Conservation (phyloP, 2,797 vertebrate genomes). For the Carcharodon carcharias region DNA sequence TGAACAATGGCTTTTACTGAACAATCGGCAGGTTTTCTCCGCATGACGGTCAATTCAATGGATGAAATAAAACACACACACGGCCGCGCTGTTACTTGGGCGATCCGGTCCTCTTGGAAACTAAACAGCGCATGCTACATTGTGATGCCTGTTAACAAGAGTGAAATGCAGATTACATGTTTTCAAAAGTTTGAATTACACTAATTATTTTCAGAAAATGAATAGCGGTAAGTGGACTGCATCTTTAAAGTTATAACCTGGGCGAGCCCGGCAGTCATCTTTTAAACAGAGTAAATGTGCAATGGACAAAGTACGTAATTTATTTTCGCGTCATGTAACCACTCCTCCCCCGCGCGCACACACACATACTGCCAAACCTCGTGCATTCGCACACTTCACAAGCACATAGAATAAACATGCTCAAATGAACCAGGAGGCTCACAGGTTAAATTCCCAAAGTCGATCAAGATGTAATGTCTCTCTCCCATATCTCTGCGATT, state of each 20-base stretch:
- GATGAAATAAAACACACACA: conserved; percentile 29
- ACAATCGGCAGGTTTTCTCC: not conserved
- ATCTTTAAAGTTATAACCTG: not conserved
- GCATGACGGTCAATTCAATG: not conserved
- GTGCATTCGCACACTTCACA: not conserved
- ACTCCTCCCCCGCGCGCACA: not conserved
- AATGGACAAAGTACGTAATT: conserved; percentile 25
- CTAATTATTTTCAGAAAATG: not conserved
- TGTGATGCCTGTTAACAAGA: not conserved
- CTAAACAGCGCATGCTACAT: not conserved
- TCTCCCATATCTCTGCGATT: not conserved
- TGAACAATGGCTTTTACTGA: conserved; percentile 24
- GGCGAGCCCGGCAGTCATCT: too few relatives aligned
- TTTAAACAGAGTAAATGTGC: not conserved
- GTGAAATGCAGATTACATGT: not conserved
- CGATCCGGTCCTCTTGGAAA: not conserved
- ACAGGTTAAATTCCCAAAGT: not conserved
- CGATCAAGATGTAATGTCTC: not conserved
- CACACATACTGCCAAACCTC: not conserved
- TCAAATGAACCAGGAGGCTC: not conserved
- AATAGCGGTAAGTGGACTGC: not conserved
- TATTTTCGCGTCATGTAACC: not conserved
- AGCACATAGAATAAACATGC: not conserved
- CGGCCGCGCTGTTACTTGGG: not conserved
- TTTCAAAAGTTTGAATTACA: not conserved